Evolutionary conservation across 2,113 vertebrate genomes (phyloP).

Genomic region (Syngnathus floridae): DNA sequence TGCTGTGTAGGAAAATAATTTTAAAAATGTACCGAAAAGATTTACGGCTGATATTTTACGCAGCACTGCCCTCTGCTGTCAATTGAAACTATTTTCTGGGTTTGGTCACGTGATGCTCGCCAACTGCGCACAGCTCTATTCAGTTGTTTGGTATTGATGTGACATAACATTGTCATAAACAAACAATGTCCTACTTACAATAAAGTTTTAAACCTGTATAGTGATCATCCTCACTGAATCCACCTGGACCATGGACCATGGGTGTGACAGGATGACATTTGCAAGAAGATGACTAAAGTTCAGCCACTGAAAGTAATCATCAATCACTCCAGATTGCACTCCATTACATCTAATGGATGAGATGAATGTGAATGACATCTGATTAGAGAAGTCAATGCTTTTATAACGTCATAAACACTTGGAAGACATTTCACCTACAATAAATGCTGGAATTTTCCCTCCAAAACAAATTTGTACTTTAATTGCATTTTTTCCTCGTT

Average conservation of each 20-base stretch:
- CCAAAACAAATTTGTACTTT: too few relatives aligned
- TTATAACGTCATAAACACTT: background rate
- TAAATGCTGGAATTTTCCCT: background rate
- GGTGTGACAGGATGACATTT: conserved; percentile 12
- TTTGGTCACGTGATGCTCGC: too few relatives aligned
- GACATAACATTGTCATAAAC: background rate
- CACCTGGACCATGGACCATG: conserved; percentile 19
- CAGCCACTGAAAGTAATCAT: conserved; percentile 14
- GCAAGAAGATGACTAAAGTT: conserved; percentile 21
- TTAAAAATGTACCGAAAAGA: too few relatives aligned
- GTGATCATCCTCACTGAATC: background rate
- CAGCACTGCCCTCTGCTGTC: too few relatives aligned
- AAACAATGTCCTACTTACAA: background rate
- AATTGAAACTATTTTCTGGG: too few relatives aligned
- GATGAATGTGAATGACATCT: background rate
- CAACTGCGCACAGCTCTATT: background rate
- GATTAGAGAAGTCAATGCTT: background rate
- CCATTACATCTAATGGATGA: conserved; percentile 20
- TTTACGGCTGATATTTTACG: too few relatives aligned
- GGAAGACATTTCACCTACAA: background rate
- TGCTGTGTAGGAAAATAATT: too few relatives aligned
- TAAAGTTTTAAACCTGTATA: background rate
- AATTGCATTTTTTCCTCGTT: too few relatives aligned
- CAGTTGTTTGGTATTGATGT: background rate
- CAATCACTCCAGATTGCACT: conserved; percentile 14